Evolutionary conservation across 2,113 vertebrate genomes (phyloP).

Genomic region (Semnopithecus entellus): DNA sequence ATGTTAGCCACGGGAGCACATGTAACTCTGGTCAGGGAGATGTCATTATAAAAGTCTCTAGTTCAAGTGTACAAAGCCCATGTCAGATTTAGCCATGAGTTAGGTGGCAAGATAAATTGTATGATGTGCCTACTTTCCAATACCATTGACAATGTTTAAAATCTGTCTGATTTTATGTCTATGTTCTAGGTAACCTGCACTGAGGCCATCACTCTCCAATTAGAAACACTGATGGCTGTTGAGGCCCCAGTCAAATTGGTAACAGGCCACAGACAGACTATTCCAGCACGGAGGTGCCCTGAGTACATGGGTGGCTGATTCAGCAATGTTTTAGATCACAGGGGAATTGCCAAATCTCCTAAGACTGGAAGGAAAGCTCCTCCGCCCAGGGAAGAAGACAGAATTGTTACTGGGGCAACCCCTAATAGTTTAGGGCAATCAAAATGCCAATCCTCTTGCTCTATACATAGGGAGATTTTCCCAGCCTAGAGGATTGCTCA

Average conservation of each 20-base stretch:
- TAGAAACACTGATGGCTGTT: background rate
- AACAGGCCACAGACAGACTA: background rate
- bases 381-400: background rate
- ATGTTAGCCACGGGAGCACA: background rate
- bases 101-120: too few species aligned
- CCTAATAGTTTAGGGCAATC: background rate
- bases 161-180: background rate
- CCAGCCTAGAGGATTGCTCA: conserved; percentile 46
- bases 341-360: background rate
- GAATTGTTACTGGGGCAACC: background rate
- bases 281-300: background rate
- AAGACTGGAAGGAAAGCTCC: background rate
- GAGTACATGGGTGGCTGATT: background rate
- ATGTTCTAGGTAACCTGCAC: background rate
- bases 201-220: background rate
- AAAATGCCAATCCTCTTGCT: background rate
- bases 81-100: background rate
- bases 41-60: background rate
- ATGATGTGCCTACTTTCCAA: background rate
- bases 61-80: background rate
- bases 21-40: background rate
- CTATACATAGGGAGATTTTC: background rate
- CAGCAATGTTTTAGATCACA: background rate
- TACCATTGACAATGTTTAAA: background rate
- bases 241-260: background rate